A percentile compares a stretch with the other conserved stretches of the same genome.
phyloP scores from a whole-genome alignment of 2,888 invertebrate species.

The Nephrotoma appendiculata region DNA sequence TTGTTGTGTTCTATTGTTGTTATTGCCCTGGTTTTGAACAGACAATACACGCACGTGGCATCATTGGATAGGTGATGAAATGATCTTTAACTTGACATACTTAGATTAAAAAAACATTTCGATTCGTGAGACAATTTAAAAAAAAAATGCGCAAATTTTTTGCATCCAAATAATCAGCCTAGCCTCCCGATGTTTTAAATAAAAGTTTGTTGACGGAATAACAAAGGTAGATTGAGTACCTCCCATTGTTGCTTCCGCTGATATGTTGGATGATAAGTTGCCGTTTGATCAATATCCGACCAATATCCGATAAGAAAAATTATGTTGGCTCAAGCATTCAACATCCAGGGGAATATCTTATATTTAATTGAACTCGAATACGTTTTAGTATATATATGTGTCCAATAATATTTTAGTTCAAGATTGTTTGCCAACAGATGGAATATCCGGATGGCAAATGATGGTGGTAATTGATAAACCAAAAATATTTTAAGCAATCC shows the following conservation, averaged over 20 bases:
- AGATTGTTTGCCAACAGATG: slow-evolving; percentile 67
- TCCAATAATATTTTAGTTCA: slow-evolving; percentile 60
- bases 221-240: slow-evolving; percentile 13
- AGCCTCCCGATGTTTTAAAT: too few relatives aligned
- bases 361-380: slow-evolving; percentile 7
- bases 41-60: too few relatives aligned
- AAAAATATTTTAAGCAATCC: slow-evolving; percentile 66
- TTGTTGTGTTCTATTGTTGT: too few relatives aligned
- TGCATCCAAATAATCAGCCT: too few relatives aligned
- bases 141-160: too few relatives aligned
- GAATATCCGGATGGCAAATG: slow-evolving; percentile 63
- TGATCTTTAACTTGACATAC: too few relatives aligned
- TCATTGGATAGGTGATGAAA: too few relatives aligned
- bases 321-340: slow-evolving; percentile 70
- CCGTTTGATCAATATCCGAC: slow-evolving; percentile 1
- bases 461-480: slow-evolving; percentile 61
- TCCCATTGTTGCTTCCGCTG: slow-evolving; percentile 7
- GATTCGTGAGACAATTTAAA: too few relatives aligned
- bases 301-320: too few relatives aligned
- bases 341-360: slow-evolving; percentile 48
- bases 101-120: too few relatives aligned
- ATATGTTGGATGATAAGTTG: not conserved
- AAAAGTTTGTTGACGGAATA: slow-evolving; percentile 33
- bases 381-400: slow-evolving; percentile 45
- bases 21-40: too few relatives aligned